Percentiles rank a stretch among this genome's conserved stretches.
phyloP scores from a whole-genome alignment of 2,113 vertebrate species.

The Hippopotamus amphibius region DNA sequence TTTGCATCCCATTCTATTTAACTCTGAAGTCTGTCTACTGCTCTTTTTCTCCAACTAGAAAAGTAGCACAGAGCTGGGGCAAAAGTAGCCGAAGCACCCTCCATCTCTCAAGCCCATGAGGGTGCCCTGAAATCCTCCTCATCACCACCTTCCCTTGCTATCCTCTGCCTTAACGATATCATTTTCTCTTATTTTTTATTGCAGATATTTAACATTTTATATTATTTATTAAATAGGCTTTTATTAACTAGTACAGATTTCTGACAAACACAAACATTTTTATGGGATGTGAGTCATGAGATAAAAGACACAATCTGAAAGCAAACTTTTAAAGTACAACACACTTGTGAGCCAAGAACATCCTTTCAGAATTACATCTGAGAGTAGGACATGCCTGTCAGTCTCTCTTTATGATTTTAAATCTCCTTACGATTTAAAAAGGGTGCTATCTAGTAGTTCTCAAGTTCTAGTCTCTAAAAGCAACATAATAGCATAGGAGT shows the following conservation, averaged over 20 bases:
- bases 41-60: background rate
- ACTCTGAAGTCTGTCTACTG: background rate
- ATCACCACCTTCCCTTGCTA: background rate
- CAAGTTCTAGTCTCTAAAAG: slow-evolving; percentile 37
- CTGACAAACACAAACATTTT: background rate
- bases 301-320: slow-evolving; percentile 44
- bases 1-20: background rate
- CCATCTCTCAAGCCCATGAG: background rate
- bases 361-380: background rate
- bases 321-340: slow-evolving; percentile 19
- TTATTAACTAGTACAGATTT: slow-evolving; percentile 16
- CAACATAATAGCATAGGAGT: background rate
- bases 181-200: background rate
- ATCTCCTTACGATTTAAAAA: background rate
- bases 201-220: slow-evolving; percentile 9
- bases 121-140: background rate
- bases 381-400: background rate
- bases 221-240: background rate
- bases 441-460: background rate
- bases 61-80: background rate
- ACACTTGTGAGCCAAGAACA: background rate
- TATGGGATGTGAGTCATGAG: background rate
- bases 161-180: background rate
- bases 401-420: slow-evolving; percentile 2
- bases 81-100: background rate